Evolutionary conservation across 2,113 vertebrate genomes (phyloP).

Genomic region (Triplophysa tibetana): DNA sequence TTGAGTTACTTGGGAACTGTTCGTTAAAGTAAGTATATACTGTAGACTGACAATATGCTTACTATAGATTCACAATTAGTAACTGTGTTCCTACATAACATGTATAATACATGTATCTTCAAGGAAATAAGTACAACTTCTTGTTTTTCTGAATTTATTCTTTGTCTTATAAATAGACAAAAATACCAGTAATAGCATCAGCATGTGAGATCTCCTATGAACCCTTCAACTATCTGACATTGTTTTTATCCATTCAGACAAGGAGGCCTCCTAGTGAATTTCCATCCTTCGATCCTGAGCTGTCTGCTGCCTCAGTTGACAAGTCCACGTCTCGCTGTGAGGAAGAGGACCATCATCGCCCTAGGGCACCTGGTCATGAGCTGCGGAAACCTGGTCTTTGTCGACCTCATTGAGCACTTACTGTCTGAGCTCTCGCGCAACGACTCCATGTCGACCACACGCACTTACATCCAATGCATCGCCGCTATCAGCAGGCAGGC

Average conservation of each 20-base stretch:
- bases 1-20: no score
- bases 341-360: conserved; percentile 99
- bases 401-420: conserved; percentile 97
- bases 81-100: no score
- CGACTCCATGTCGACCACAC: conserved; percentile 98
- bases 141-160: background rate
- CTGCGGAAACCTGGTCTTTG: conserved; percentile 97
- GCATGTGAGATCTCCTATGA: background rate
- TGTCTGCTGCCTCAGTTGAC: conserved; percentile 98
- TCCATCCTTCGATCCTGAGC: conserved; percentile 98
- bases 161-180: background rate
- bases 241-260: conserved; percentile 81
- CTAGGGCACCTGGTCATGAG: conserved; percentile 99
- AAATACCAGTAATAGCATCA: background rate
- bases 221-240: background rate
- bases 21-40: no score
- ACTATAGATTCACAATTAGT: no score
- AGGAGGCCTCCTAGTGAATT: conserved; percentile 97
- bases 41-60: no score
- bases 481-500: conserved; percentile 99
- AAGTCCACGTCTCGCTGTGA: conserved; percentile 94
- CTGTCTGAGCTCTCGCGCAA: conserved; percentile 94
- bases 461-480: conserved; percentile 98
- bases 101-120: no score
- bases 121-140: no score